Evolutionary conservation across 2,113 vertebrate genomes (phyloP).

Genomic region (Platysternon megacephalum): DNA sequence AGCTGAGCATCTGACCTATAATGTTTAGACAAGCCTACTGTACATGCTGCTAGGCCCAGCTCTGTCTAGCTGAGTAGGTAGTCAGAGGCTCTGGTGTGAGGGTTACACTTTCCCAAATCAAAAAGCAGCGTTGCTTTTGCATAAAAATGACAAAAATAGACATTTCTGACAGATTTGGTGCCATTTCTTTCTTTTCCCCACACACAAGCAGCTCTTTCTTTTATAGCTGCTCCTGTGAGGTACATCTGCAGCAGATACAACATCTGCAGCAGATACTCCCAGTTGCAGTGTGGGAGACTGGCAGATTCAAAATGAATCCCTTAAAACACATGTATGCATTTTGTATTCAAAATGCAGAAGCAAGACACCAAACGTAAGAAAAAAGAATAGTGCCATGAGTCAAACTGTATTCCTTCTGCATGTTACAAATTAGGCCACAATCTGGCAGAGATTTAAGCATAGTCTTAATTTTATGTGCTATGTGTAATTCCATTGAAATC

Average conservation of each 20-base stretch:
- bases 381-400: neutral
- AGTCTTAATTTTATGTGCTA: neutral
- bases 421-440: neutral
- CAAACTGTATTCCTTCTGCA: neutral
- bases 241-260: conserved; percentile 26
- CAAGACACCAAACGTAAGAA: conserved; percentile 21
- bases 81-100: conserved; percentile 27
- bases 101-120: conserved; percentile 18
- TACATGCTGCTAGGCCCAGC: neutral
- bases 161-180: neutral
- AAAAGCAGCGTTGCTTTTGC: conserved; percentile 5
- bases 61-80: neutral
- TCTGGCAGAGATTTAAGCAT: neutral
- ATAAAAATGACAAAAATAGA: neutral
- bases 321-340: conserved; percentile 4
- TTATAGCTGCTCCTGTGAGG: conserved; percentile 46
- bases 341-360: conserved; percentile 30
- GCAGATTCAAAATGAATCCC: conserved; percentile 48
- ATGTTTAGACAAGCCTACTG: neutral
- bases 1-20: neutral
- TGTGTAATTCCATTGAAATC: neutral
- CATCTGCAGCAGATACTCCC: neutral
- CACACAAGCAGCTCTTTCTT: conserved; percentile 1
- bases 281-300: neutral
- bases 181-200: neutral